phyloP scores from a whole-genome alignment of 1,140 invertebrate genomes.

The Vanessa tameamea region DNA sequence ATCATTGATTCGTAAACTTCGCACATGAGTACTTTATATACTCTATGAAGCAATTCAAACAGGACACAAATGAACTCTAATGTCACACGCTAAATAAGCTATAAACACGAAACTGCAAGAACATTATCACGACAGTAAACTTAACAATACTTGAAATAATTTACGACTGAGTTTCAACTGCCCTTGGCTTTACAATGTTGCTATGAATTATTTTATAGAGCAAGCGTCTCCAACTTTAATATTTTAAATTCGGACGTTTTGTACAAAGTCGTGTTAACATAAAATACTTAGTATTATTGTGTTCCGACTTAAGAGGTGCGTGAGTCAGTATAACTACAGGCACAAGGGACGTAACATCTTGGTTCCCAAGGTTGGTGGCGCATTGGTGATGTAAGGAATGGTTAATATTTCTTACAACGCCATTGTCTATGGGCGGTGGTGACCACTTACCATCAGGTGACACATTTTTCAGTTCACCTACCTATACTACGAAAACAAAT shows the following conservation, averaged over 20 bases:
- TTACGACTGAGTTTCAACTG: conserved; percentile 48
- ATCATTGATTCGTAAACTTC: conserved; percentile 1
- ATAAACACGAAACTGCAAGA: conserved; percentile 30
- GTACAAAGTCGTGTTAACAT: too few species aligned
- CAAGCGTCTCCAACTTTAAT: neutral
- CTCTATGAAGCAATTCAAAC: conserved; percentile 5
- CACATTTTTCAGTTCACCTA: too few species aligned
- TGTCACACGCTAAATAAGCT: conserved; percentile 27
- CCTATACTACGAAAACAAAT: too few species aligned
- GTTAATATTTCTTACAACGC: too few species aligned
- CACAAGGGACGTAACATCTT: too few species aligned
- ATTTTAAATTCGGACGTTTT: neutral
- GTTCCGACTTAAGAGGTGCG: too few species aligned
- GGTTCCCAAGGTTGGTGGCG: too few species aligned
- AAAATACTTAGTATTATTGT: too few species aligned
- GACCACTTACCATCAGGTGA: too few species aligned
- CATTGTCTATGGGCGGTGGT: too few species aligned
- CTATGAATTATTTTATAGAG: conserved; percentile 13
- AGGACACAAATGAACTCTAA: conserved; percentile 1
- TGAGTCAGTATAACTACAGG: too few species aligned
- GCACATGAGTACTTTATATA: neutral
- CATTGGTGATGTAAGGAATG: too few species aligned
- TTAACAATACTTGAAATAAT: conserved; percentile 62
- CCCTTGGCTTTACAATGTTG: conserved; percentile 53
- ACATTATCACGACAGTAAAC: conserved; percentile 52